These are phyloP conservation scores for Ranitomeya imitator DNA, from an alignment of 2,113 vertebrate genomes.

Conservation along the genomic window DNA sequence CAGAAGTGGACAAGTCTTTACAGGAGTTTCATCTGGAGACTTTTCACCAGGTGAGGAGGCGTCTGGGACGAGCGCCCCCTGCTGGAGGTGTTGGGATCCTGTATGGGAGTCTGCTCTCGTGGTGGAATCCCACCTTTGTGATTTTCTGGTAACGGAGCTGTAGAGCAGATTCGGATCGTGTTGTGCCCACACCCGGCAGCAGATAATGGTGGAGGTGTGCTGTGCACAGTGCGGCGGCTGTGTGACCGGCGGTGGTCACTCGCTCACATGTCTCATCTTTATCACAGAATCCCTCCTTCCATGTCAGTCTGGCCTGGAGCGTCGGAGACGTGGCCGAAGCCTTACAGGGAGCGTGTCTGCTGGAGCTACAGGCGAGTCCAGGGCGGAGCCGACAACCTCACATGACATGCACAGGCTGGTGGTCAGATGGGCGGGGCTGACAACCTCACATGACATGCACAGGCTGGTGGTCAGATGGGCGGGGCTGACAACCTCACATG, in stretches of 20 bases:
- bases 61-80: too few species aligned
- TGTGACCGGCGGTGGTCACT: background rate
- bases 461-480: background rate
- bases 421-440: background rate
- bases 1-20: conserved; percentile 82
- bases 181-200: too few species aligned
- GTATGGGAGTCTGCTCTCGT: too few species aligned
- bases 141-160: too few species aligned
- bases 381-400: background rate
- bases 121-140: too few species aligned
- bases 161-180: too few species aligned
- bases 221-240: too few species aligned
- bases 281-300: conserved; percentile 88
- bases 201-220: too few species aligned
- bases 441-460: background rate
- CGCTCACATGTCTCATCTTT: background rate
- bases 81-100: too few species aligned
- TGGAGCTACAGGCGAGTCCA: conserved; percentile 81
- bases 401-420: background rate
- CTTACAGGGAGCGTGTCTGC: conserved; percentile 73
- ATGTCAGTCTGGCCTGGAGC: conserved; percentile 94
- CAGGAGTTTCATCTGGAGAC: conserved; percentile 84
- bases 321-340: conserved; percentile 76
- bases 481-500: background rate
- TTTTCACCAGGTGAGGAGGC: conserved; percentile 83